Percentiles rank a stretch among this genome's conserved stretches.
phyloP scores from a whole-genome alignment of 1,140 invertebrate genomes.

The Drosophila orosa region DNA sequence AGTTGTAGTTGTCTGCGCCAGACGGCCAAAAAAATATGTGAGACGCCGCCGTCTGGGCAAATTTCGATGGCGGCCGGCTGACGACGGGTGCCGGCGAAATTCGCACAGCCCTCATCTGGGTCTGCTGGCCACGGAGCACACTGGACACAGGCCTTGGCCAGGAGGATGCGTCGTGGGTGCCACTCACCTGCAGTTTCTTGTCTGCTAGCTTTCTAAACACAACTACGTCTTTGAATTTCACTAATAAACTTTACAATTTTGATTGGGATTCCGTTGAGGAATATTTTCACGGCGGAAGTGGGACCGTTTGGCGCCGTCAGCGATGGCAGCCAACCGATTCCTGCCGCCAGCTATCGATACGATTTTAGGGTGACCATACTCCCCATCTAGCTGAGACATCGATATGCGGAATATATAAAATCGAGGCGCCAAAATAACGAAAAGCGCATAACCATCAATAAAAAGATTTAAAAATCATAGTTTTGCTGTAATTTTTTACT shows the following conservation, averaged over 20 bases:
- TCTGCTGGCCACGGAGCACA: background rate
- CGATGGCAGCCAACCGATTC: background rate
- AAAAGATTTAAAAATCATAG: background rate
- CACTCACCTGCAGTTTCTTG: constrained; percentile 25
- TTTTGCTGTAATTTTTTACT: too few relatives aligned
- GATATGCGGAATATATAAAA: background rate
- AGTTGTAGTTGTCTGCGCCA: constrained; percentile 33
- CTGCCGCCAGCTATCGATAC: background rate
- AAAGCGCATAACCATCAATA: background rate
- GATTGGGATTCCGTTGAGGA: constrained; percentile 5
- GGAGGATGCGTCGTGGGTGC: too few relatives aligned
- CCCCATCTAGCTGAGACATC: constrained; percentile 47
- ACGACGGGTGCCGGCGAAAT: constrained; percentile 18
- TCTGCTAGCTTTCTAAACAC: constrained; percentile 25
- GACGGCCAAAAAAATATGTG: constrained; percentile 14
- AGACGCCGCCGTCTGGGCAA: constrained; percentile 36
- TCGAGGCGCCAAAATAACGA: background rate
- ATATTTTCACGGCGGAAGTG: constrained; percentile 16
- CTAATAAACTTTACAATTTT: background rate
- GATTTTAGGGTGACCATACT: background rate
- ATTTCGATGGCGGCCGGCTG: constrained; percentile 30
- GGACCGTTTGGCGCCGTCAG: constrained; percentile 12
- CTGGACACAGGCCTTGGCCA: background rate
- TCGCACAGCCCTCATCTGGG: constrained; percentile 5
- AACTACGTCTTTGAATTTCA: constrained; percentile 26